These are phyloP conservation scores for Malacosoma neustria DNA, from an alignment of 2,888 invertebrate species.

Conservation along the genomic window DNA sequence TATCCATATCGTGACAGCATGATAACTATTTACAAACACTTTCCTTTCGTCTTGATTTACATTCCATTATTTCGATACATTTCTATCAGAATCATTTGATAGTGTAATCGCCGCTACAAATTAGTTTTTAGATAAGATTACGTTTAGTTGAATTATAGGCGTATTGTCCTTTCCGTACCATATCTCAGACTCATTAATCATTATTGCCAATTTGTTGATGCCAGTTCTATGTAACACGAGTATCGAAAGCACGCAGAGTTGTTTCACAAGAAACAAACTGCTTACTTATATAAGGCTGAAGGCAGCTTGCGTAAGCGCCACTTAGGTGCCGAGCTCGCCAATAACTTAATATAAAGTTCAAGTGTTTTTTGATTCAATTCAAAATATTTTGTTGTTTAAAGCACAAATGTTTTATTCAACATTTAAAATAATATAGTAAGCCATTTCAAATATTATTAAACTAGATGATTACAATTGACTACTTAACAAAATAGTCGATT, in stretches of 20 bases:
- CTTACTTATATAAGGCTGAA: constrained; percentile 51
- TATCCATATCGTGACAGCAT: constrained; percentile 46
- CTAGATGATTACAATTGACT: too few species aligned
- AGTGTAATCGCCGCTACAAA: neutral
- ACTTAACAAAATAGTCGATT: too few species aligned
- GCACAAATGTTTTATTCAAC: too few species aligned
- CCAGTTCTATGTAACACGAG: constrained; percentile 34
- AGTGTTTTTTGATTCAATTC: too few species aligned
- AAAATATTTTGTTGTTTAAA: too few species aligned
- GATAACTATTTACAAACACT: constrained; percentile 35
- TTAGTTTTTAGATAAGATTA: neutral
- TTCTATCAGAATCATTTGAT: constrained; percentile 2
- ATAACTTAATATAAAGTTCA: constrained; percentile 59
- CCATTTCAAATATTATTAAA: too few species aligned
- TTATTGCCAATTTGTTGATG: constrained; percentile 42
- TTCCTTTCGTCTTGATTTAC: constrained; percentile 25
- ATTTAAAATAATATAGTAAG: too few species aligned
- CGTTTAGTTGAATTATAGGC: neutral
- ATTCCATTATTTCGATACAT: constrained; percentile 11
- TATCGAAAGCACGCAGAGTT: constrained; percentile 46
- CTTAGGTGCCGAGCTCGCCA: constrained; percentile 48
- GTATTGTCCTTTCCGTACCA: constrained; percentile 11
- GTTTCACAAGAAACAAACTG: constrained; percentile 62
- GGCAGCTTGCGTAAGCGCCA: constrained; percentile 55
- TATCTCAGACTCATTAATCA: constrained; percentile 36